Evolutionary conservation across 2,888 invertebrate genomes (phyloP).

Genomic region (Agapostemon virescens): DNA sequence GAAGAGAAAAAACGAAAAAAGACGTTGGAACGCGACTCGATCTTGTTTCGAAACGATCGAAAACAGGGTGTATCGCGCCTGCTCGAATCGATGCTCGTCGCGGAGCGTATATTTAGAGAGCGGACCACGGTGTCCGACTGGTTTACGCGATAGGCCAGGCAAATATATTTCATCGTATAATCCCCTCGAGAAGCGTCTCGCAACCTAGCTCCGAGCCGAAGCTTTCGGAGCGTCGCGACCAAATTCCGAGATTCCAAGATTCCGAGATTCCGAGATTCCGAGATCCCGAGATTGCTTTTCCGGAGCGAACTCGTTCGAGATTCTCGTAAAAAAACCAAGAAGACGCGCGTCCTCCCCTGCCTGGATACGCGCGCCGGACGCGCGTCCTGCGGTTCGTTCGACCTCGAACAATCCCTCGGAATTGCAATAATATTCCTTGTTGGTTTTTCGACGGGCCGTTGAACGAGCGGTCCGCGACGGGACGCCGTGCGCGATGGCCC

Average conservation of each 20-base stretch:
- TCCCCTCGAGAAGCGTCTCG: constrained; percentile 72
- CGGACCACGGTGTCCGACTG: constrained; percentile 53
- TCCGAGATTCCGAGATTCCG: neutral
- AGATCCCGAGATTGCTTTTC: constrained; percentile 4
- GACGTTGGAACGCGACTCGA: neutral
- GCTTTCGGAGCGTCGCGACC: neutral
- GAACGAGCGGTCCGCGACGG: neutral
- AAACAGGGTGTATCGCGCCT: constrained; percentile 20
- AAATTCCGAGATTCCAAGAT: constrained; percentile 8
- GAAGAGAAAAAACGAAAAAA: neutral
- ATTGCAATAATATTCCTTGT: constrained; percentile 8
- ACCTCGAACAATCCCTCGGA: neutral
- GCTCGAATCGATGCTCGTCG: constrained; percentile 32
- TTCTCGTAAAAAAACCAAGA: constrained; percentile 4
- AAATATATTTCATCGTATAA: constrained; percentile 80
- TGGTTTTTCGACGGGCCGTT: neutral
- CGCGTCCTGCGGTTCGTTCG: constrained; percentile 54
- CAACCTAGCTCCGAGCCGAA: constrained; percentile 4
- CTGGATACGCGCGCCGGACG: constrained; percentile 68
- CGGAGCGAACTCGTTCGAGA: neutral
- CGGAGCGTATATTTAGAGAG: constrained; percentile 74
- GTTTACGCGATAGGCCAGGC: constrained; percentile 62
- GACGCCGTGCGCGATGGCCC: neutral
- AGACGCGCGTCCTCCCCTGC: neutral
- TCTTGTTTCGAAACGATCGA: constrained; percentile 21